Percentiles rank a stretch among this genome's conserved stretches.
Conservation (phyloP, 1,140 invertebrate species). For the Mycetomoellerius zeteki region DNA sequence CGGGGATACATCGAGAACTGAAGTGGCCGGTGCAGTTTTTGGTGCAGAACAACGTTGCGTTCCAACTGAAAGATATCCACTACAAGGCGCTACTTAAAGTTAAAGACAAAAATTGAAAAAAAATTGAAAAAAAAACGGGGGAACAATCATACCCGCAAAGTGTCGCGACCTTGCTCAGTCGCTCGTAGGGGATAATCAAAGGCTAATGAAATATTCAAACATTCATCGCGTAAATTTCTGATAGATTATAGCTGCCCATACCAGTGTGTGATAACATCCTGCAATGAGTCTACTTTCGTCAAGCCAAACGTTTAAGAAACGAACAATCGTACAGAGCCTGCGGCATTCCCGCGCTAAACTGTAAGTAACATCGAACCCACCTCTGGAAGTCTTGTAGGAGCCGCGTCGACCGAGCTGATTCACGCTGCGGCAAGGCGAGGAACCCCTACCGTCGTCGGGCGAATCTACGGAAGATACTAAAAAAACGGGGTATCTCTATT, state of each 20-base stretch:
- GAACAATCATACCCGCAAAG: slow-evolving; percentile 72
- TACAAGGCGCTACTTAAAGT: slow-evolving; percentile 77
- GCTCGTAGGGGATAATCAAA: slow-evolving; percentile 70
- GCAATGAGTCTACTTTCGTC: slow-evolving; percentile 76
- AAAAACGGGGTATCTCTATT: slow-evolving; percentile 83
- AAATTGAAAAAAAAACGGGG: slow-evolving; percentile 49
- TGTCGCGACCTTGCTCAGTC: slow-evolving; percentile 63
- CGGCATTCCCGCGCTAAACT: slow-evolving; percentile 33
- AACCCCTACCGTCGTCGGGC: slow-evolving; percentile 92
- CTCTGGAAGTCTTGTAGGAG: slow-evolving; percentile 95
- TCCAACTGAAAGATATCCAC: slow-evolving; percentile 81
- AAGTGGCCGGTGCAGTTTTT: slow-evolving; percentile 82
- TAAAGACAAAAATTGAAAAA: slow-evolving; percentile 55
- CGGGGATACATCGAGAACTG: slow-evolving; percentile 77
- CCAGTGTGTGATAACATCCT: slow-evolving; percentile 77
- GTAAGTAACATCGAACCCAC: slow-evolving; percentile 87
- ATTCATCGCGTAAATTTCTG: slow-evolving; percentile 67
- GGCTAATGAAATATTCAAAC: slow-evolving; percentile 73
- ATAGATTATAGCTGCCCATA: slow-evolving; percentile 74
- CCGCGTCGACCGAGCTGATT: slow-evolving; percentile 92
- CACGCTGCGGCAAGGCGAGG: slow-evolving; percentile 90
- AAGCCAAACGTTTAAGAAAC: slow-evolving; percentile 78
- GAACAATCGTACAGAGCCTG: slow-evolving; percentile 59
- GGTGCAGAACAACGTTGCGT: slow-evolving; percentile 83
- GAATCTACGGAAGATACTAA: slow-evolving; percentile 91